A percentile compares a stretch with the other conserved stretches of the same genome.
phyloP scores from a whole-genome alignment of 92 coral and sea anemone species.

The Epizoanthus stellaris region DNA sequence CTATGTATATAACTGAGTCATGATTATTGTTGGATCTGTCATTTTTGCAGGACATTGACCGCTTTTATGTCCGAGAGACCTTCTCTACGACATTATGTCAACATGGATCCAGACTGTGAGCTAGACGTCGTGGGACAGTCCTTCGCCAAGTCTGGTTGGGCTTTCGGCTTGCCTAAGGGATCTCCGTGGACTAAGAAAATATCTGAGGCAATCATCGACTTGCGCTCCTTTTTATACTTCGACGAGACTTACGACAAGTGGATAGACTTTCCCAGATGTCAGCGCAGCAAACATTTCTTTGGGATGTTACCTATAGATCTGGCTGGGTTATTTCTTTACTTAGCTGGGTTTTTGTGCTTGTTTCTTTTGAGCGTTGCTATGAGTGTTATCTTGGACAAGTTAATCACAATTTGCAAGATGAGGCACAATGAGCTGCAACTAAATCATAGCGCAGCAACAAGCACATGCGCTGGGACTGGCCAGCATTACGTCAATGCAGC shows the following conservation, averaged over 20 bases:
- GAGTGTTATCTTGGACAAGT: not conserved
- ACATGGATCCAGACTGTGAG: not conserved
- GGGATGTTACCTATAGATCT: not conserved
- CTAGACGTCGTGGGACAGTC: not conserved
- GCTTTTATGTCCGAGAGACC: constrained; percentile 26
- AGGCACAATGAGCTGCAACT: not conserved
- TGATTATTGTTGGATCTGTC: not conserved
- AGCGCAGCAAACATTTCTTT: not conserved
- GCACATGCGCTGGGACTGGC: not conserved
- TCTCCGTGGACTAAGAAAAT: constrained; percentile 11
- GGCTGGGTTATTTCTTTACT: not conserved
- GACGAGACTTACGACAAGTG: constrained; percentile 17
- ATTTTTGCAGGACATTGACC: constrained; percentile 11
- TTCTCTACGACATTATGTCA: not conserved
- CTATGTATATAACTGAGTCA: not conserved
- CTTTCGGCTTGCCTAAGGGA: constrained; percentile 16
- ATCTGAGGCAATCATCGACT: not conserved
- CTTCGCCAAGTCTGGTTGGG: constrained; percentile 6
- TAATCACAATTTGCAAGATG: not conserved
- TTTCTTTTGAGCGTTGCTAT: not conserved
- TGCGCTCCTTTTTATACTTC: not conserved
- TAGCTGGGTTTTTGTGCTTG: constrained; percentile 8
- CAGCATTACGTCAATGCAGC: not conserved
- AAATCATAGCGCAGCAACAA: not conserved
- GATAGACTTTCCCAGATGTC: not conserved